Evolutionary conservation across 2,113 vertebrate species (phyloP).

Genomic region (Cairina moschata): DNA sequence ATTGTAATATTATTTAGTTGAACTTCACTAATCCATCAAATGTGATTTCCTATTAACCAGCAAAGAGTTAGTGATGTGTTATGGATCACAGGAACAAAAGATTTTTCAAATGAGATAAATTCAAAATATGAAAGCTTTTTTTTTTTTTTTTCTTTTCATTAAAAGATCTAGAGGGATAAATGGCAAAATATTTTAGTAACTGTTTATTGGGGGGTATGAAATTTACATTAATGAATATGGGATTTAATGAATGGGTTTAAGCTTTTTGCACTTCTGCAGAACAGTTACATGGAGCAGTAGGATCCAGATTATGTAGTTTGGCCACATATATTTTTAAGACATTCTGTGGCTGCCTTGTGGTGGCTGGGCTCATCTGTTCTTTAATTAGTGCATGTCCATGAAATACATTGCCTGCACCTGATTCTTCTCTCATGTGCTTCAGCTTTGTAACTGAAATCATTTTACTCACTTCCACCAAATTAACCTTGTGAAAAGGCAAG

Average conservation of each 20-base stretch:
- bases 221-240: neutral
- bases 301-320: neutral
- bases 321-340: neutral
- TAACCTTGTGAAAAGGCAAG: neutral
- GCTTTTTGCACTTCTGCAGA: neutral
- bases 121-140: neutral
- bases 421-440: neutral
- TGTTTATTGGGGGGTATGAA: neutral
- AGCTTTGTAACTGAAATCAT: neutral
- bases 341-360: fast-evolving
- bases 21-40: constrained; percentile 14
- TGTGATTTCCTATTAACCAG: neutral
- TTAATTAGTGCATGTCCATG: neutral
- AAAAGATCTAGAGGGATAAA: neutral
- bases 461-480: neutral
- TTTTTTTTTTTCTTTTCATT: neutral
- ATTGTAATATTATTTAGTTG: constrained; percentile 32
- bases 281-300: neutral
- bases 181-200: neutral
- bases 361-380: neutral
- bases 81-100: neutral
- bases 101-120: neutral
- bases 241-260: neutral
- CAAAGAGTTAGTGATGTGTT: neutral
- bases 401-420: neutral